Evolutionary conservation across 2,113 vertebrate genomes (phyloP), one percentile per base, ranked within the genome.

Genomic region (Romanogobio albipinnatus): DNA sequence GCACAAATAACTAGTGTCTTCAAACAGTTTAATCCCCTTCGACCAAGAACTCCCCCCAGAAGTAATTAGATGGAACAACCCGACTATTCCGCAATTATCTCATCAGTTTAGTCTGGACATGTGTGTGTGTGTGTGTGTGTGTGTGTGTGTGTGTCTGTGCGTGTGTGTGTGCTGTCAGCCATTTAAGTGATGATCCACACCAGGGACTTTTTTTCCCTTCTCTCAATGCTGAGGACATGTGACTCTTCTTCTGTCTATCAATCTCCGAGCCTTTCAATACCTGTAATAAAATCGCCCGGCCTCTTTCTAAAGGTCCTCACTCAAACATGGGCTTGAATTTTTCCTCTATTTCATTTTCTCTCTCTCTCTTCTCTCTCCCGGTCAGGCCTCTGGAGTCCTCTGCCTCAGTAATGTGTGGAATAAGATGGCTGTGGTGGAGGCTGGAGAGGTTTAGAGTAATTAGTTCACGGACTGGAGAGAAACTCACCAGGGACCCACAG

Each of bases 51-150:
- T 77, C 89, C 89, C 86, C 74, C 86, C 85, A 88, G 70, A 76
- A 86, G 85, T 92, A 93, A 94, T 93, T 94, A 93, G 88, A 86
- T 82, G 87, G 90, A 90, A 87, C 80, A 79, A 92, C 87, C 89
- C 86, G 76, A 90, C 90, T 87, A 91, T 85, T 80, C 89, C 78
- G 84, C 91, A 93, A 93, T 93, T 93, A 93, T 94, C 88, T 91
- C 88, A 93, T 94, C 92, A 94, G 91, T 93, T 92, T 89, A 85
- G 86, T 91, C 92, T 88, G 86, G 91, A 80, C 36, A 7, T 73
- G 76, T 59, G 62, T 47, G 74, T 82, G 70, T 66, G 82, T 36
- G 73, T 64, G 45, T 75, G 80, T 85, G 79, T 43, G 83, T 43
- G 61, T 81, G 78, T 61, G n/a, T 39, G 39, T 73, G 83, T 76